Base-by-base conservation (phyloP, 2,113 vertebrate genomes). In the Corythoichthys intestinalis region DNA sequence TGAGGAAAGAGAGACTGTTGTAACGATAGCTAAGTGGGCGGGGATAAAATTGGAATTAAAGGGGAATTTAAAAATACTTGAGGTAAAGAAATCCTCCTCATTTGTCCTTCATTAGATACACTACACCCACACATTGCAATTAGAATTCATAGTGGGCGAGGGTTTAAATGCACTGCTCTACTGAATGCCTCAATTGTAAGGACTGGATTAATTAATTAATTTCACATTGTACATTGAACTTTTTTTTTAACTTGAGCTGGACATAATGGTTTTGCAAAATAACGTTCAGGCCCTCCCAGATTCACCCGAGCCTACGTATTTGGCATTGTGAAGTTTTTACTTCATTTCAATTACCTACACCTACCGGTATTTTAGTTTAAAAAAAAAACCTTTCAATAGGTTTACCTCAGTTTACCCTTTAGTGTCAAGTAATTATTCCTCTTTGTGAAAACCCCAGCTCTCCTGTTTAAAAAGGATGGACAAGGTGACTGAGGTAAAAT, bases 11-110 rank as follows among this genome's bases (percentile, higher is more conserved):
- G n/a, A 53, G 62, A 70, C 4, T 6, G 39, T 62, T 44, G 20
- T 62, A 60, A 60, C 14, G 58, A 38, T 41, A 5, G 37, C 46
- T 64, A 28, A 71, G 52, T 46, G 17, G 57, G 57, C 34, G 39
- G 9, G 71, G 34, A 74, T 8, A 53, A 35, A 71, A 6, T 4
- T 4, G 17, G 52, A 67, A 62, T 20, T 34, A 20, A 67, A 64
- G 44, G n/a, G 3, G n/a, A 13, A 10, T 34, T 63, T 47, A 12
- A 47, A 63, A 63, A 63, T 7, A 13, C 11, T 63, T 13, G 28
- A 2, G 3, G 41, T 46, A 6, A 17, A 46, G 39, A 46, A 1
- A 28, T 20, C n/a, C 20, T 20, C 7, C 2, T 46, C n/a, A 28
- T 41, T 63, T 63, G 41, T 44, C n/a, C n/a, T 63, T 63, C 47